Conservation (phyloP, 2,113 vertebrate genomes). For the Anser brachyrhynchus region DNA sequence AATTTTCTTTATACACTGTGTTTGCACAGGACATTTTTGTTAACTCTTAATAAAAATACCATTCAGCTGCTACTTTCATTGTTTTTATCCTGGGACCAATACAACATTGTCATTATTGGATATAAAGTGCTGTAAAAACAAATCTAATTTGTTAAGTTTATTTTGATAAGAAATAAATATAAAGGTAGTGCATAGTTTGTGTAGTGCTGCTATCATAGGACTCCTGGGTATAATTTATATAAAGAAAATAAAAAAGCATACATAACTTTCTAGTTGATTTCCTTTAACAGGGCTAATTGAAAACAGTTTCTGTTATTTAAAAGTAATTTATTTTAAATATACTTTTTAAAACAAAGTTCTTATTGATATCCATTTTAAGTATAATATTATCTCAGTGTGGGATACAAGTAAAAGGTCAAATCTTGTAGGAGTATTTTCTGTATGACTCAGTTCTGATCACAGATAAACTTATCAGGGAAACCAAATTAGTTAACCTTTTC, state of each 20-base stretch:
- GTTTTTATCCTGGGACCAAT: constrained; percentile 70
- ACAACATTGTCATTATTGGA: constrained; percentile 69
- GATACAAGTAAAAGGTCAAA: constrained; percentile 83
- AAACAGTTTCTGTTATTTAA: constrained; percentile 79
- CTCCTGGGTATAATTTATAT: constrained; percentile 75
- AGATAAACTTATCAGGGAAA: constrained; percentile 78
- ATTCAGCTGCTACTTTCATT: constrained; percentile 67
- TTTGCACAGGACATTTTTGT: constrained; percentile 68
- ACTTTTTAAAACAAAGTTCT: constrained; percentile 78
- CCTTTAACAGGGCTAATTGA: constrained; percentile 74
- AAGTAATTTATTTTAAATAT: constrained; percentile 78
- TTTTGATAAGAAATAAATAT: constrained; percentile 77
- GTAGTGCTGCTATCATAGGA: constrained; percentile 61
- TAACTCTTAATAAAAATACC: constrained; percentile 73
- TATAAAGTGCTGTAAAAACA: constrained; percentile 75
- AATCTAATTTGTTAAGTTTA: constrained; percentile 74
- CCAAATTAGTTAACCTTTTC: constrained; percentile 80
- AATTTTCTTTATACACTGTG: constrained; percentile 64
- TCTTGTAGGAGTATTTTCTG: constrained; percentile 79
- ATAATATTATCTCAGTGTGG: constrained; percentile 78
- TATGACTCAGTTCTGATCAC: constrained; percentile 82
- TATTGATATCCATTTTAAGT: constrained; percentile 77
- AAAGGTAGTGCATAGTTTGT: constrained; percentile 72
- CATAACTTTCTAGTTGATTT: constrained; percentile 72
- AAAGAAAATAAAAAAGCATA: constrained; percentile 74